Percentiles rank a stretch among this genome's conserved stretches.
Conservation (phyloP, 2,113 vertebrate species). For the Chlorodrepanis virens region DNA sequence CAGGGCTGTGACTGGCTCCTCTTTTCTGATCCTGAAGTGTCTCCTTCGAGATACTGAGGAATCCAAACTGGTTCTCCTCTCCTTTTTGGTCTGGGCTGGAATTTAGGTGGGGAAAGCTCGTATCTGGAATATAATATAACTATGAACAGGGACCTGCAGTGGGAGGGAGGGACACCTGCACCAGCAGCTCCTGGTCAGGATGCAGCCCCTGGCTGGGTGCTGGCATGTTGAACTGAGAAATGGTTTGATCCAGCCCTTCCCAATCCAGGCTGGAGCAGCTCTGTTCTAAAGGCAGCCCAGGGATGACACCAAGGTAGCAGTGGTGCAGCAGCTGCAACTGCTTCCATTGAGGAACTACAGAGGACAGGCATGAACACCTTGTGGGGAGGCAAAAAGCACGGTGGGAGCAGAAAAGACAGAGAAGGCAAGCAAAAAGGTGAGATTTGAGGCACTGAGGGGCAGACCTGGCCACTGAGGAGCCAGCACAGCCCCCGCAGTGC, state of each 20-base stretch:
- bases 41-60: fast-evolving
- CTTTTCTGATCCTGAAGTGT: background rate
- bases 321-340: background rate
- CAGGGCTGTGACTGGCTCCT: fast-evolving
- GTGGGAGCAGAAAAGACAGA: background rate
- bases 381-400: background rate
- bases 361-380: background rate
- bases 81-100: background rate
- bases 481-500: background rate
- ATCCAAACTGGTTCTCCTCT: fast-evolving
- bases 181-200: too few relatives aligned
- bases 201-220: background rate
- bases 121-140: too few relatives aligned
- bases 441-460: background rate
- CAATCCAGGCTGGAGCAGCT: background rate
- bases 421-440: background rate
- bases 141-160: too few relatives aligned
- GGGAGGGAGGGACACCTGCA: too few relatives aligned
- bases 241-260: background rate
- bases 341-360: background rate
- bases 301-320: background rate
- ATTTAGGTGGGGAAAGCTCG: too few relatives aligned
- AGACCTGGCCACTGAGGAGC: fast-evolving
- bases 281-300: background rate
- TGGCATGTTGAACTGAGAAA: background rate